Conservation (phyloP, 2,113 vertebrate genomes). For the Sclerurus mexicanus region DNA sequence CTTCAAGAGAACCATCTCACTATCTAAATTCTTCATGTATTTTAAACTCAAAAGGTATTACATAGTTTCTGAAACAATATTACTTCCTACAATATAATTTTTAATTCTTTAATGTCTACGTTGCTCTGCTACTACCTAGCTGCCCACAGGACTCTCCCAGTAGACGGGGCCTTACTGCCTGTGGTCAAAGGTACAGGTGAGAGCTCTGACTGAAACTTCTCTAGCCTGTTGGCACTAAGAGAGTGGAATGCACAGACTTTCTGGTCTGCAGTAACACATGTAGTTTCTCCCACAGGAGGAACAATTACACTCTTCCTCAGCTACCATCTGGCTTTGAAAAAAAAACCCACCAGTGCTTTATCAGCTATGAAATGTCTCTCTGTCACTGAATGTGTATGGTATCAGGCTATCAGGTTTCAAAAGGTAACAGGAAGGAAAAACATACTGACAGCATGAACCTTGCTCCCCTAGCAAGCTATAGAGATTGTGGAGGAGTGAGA, state of each 20-base stretch:
- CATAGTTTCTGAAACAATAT: neutral
- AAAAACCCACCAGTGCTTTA: neutral
- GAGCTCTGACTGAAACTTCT: neutral
- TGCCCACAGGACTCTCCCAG: neutral
- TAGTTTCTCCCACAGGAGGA: rapidly evolving
- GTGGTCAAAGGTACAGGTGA: neutral
- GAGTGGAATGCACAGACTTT: neutral
- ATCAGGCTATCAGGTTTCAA: neutral
- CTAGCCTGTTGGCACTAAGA: neutral
- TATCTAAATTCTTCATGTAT: neutral
- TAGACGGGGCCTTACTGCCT: neutral
- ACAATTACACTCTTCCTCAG: neutral
- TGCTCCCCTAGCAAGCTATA: neutral
- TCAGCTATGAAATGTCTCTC: neutral
- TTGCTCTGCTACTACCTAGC: neutral
- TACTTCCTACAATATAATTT: neutral
- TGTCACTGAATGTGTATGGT: neutral
- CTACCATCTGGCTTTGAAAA: neutral
- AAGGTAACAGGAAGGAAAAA: neutral
- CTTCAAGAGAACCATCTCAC: neutral
- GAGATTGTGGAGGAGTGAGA: rapidly evolving
- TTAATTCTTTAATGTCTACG: neutral
- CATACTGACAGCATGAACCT: neutral
- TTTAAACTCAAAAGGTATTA: neutral
- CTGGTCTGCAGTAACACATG: rapidly evolving